Evolutionary conservation across 2,888 invertebrate species (phyloP).

Genomic region (Agriopis leucophaearia): DNA sequence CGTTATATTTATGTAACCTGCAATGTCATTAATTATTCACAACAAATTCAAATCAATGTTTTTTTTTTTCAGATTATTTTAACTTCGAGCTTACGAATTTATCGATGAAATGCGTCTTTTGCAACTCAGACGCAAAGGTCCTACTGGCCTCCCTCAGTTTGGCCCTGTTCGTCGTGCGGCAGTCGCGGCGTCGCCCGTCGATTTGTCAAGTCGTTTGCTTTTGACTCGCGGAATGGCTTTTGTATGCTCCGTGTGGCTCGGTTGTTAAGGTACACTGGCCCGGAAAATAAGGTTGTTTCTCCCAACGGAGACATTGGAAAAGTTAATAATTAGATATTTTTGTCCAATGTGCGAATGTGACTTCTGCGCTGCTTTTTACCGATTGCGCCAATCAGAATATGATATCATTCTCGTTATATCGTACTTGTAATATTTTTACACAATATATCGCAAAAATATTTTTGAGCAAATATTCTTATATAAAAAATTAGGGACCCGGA

Average conservation of each 20-base stretch:
- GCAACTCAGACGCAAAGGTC: neutral
- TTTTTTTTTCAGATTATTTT: too few species aligned
- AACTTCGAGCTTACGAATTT: too few species aligned
- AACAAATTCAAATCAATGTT: too few species aligned
- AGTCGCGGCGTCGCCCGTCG: slow-evolving; percentile 53
- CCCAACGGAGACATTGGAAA: slow-evolving; percentile 14
- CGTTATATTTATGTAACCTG: too few species aligned
- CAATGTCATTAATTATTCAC: too few species aligned
- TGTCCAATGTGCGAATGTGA: neutral
- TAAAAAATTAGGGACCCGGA: too few species aligned
- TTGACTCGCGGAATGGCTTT: slow-evolving; percentile 59
- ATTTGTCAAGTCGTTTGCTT: slow-evolving; percentile 64
- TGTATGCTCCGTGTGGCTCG: slow-evolving; percentile 52
- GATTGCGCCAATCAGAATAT: too few species aligned
- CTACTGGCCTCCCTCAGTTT: neutral
- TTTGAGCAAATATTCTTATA: too few species aligned
- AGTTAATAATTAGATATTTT: slow-evolving; percentile 17
- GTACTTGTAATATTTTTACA: too few species aligned
- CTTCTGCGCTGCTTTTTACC: neutral
- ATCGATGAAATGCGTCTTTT: neutral
- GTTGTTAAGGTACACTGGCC: slow-evolving; percentile 39
- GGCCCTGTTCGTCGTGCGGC: slow-evolving; percentile 25
- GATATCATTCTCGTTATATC: too few species aligned
- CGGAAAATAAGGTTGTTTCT: slow-evolving; percentile 25
- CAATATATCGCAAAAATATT: too few species aligned